A percentile compares a stretch with the other conserved stretches of the same genome.
Conservation (phyloP, 2,113 vertebrate genomes). For the Hystrix cristata region DNA sequence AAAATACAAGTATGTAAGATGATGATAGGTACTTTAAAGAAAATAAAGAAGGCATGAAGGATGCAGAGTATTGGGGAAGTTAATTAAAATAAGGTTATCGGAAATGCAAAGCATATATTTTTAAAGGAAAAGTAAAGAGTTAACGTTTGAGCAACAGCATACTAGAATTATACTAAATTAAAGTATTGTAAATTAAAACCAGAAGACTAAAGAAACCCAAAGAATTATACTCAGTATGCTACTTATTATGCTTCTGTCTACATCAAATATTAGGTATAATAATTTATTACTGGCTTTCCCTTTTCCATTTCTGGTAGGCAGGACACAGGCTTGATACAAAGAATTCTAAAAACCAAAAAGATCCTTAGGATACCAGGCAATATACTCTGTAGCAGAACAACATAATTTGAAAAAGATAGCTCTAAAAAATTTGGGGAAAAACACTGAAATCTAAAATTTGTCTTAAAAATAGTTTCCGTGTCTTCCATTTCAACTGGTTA, state of each 20-base stretch:
- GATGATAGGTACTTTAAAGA: background rate
- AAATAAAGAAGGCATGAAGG: background rate
- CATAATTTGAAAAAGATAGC: background rate
- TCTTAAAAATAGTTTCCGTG: background rate
- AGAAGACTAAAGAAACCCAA: background rate
- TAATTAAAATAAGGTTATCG: background rate
- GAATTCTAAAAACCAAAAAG: background rate
- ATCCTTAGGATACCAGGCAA: background rate
- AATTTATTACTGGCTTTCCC: background rate
- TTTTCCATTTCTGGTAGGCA: background rate
- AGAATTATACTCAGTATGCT: background rate
- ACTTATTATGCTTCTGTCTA: background rate
- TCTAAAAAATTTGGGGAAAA: background rate
- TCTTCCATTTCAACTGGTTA: background rate
- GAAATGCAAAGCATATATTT: background rate
- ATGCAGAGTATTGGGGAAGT: background rate
- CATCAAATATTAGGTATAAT: background rate
- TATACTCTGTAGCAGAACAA: background rate
- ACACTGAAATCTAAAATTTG: background rate
- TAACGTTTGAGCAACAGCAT: background rate
- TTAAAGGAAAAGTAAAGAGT: background rate
- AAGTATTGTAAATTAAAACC: background rate
- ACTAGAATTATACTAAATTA: background rate
- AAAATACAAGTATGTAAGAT: background rate
- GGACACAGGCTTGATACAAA: background rate